phyloP scores from a whole-genome alignment of 2,888 invertebrate species.

The Argyra leucocephala region DNA sequence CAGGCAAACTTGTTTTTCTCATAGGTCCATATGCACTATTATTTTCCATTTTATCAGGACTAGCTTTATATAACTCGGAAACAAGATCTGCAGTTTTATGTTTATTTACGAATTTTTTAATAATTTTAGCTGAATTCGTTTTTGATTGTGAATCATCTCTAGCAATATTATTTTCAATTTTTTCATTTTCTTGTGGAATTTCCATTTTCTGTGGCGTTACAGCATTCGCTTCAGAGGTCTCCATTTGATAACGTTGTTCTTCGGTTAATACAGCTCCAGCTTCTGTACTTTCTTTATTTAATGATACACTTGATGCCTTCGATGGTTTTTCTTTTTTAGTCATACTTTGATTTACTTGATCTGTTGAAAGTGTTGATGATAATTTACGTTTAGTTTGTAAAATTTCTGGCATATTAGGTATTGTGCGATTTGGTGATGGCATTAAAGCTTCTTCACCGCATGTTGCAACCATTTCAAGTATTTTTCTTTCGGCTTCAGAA shows the following conservation, averaged over 20 bases:
- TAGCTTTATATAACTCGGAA: slow-evolving; percentile 36
- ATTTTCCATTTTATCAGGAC: slow-evolving; percentile 24
- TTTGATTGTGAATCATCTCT: slow-evolving; percentile 37
- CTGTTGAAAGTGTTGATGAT: slow-evolving; percentile 65
- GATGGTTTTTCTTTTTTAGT: slow-evolving; percentile 55
- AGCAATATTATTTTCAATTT: slow-evolving; percentile 12
- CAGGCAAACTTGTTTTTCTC: slow-evolving; percentile 36
- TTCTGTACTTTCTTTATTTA: slow-evolving; percentile 34
- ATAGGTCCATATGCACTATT: slow-evolving; percentile 16
- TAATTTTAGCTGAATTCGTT: slow-evolving; percentile 40
- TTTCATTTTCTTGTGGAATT: slow-evolving; percentile 9
- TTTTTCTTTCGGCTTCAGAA: slow-evolving; percentile 60
- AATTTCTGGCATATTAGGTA: slow-evolving; percentile 43
- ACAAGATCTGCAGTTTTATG: slow-evolving; percentile 42
- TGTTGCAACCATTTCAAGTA: slow-evolving; percentile 59
- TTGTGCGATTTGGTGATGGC: slow-evolving; percentile 54
- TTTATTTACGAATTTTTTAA: slow-evolving; percentile 43
- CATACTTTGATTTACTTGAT: slow-evolving; percentile 48
- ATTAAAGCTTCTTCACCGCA: slow-evolving; percentile 47
- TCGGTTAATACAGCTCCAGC: slow-evolving; percentile 24
- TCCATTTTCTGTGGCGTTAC: neutral
- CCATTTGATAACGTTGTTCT: slow-evolving; percentile 1
- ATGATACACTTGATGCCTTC: slow-evolving; percentile 21
- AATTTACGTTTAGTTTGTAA: slow-evolving; percentile 64
- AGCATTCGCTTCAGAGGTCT: neutral